phyloP scores from a whole-genome alignment of 2,797 vertebrate genomes.

The Myripristis murdjan region DNA sequence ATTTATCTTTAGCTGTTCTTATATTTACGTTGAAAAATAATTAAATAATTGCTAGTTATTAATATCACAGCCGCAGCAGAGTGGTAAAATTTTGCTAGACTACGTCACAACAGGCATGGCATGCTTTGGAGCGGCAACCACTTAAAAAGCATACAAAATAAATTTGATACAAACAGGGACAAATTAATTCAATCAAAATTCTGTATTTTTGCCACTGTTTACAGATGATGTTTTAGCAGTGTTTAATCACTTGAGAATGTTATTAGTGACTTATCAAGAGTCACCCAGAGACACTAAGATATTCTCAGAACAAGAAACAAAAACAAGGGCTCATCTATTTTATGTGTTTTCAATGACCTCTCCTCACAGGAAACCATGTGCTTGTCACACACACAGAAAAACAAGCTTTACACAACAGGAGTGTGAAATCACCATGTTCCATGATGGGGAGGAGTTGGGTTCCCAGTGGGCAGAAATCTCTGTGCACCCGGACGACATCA shows the following conservation, averaged over 20 bases:
- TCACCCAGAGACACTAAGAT: conserved; percentile 48
- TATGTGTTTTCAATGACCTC: conserved; percentile 69
- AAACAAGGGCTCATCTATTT: conserved; percentile 69
- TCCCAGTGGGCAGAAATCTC: conserved; percentile 59
- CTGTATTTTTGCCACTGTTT: too few relatives aligned
- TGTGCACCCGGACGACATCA: conserved; percentile 52
- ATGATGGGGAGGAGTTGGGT: conserved; percentile 44
- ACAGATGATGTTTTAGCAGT: conserved; percentile 19
- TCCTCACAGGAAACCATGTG: conserved; percentile 76
- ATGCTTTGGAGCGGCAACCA: not conserved
- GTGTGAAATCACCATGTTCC: conserved; percentile 86
- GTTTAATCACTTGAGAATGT: conserved; percentile 13
- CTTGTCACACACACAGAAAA: conserved; percentile 75
- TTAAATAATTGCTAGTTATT: conserved; percentile 21
- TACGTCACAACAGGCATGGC: not conserved
- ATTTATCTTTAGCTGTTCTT: conserved; percentile 33
- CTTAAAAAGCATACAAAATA: not conserved
- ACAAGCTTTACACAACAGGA: conserved; percentile 80
- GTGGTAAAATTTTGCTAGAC: not conserved
- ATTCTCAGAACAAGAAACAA: conserved; percentile 70
- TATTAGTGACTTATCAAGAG: conserved; percentile 33
- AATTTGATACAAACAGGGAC: not conserved
- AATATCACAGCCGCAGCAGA: not conserved
- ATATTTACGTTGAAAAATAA: conserved; percentile 33
- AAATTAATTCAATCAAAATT: too few relatives aligned